Evolutionary conservation across 2,888 invertebrate genomes (phyloP), one percentile per base, ranked within the genome.

Genomic region (Megastigmus dorsalis): DNA sequence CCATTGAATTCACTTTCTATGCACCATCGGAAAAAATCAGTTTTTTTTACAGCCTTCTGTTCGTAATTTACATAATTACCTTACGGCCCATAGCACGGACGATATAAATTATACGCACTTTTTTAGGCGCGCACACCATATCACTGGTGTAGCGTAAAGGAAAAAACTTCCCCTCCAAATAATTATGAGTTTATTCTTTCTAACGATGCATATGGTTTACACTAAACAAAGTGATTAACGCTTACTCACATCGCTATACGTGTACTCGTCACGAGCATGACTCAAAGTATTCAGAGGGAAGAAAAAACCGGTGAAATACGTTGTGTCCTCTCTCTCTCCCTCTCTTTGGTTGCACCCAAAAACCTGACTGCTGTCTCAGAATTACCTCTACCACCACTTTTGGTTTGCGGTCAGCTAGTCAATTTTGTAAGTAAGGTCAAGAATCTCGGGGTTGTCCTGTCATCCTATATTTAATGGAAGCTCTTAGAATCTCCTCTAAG

Each of bases 161-260:
- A 65, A 59, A 62, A 54, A 60, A 10, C 20, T 15, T n/a, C 20
- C 70, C 43, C 63, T 33, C 41, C 28, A n/a, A 60, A 68, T 55
- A 68, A 68, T 74, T 63, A 68, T 63, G 41, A n/a, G 54, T 10
- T 48, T 63, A 18, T 54, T 57, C 6, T 62, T 60, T 70, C 55
- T 63, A 63, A 48, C 38, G 70, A 63, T 36, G 45, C 70, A 50
- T 28, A 63, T 55, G 70, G 45, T 57, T 70, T 55, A 38, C 50
- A 57, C 52, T 38, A n/a, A 57, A 5, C 26, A 36, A 18, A 69
- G 60, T 43, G 69, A 69, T 59, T 41, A 60, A 69, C 48, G 60
- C 52, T 45, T 54, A n/a, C 33, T n/a, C 20, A 20, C 52, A 20
- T 7, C 55, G 20, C 33, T 63, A 60, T n/a, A 41, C 23, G 15